Evolutionary conservation across 2,797 vertebrate species (phyloP).

Genomic region (Oophaga sylvatica): DNA sequence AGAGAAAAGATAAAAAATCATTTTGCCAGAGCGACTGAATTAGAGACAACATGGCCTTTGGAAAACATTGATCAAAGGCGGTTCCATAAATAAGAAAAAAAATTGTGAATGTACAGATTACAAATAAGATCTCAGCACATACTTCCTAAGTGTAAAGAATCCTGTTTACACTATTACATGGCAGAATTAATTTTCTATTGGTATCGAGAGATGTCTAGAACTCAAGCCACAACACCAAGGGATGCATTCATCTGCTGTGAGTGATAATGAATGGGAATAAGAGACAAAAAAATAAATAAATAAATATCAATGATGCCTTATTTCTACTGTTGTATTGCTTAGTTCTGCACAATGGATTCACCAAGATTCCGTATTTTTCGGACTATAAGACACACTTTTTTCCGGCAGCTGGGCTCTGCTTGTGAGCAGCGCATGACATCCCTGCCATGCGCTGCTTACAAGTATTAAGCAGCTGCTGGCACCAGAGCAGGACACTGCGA

Average conservation of each 20-base stretch:
- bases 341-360: not conserved
- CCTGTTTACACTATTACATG: not conserved
- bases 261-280: not conserved
- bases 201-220: not conserved
- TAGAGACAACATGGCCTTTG: too few relatives aligned
- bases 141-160: not conserved
- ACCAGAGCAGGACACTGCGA: too few relatives aligned
- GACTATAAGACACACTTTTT: too few relatives aligned
- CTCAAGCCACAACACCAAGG: not conserved
- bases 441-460: too few relatives aligned
- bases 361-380: too few relatives aligned
- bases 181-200: not conserved
- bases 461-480: too few relatives aligned
- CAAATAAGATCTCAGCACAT: not conserved
- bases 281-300: not conserved
- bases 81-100: too few relatives aligned
- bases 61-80: too few relatives aligned
- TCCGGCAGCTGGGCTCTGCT: too few relatives aligned
- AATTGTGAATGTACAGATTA: not conserved
- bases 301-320: not conserved
- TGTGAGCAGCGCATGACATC: too few relatives aligned
- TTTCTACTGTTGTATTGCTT: not conserved
- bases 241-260: not conserved
- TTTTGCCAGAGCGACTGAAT: too few relatives aligned
- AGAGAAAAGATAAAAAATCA: too few relatives aligned